Base-by-base conservation (phyloP, 2,113 vertebrate genomes). In the Otus sunia region DNA sequence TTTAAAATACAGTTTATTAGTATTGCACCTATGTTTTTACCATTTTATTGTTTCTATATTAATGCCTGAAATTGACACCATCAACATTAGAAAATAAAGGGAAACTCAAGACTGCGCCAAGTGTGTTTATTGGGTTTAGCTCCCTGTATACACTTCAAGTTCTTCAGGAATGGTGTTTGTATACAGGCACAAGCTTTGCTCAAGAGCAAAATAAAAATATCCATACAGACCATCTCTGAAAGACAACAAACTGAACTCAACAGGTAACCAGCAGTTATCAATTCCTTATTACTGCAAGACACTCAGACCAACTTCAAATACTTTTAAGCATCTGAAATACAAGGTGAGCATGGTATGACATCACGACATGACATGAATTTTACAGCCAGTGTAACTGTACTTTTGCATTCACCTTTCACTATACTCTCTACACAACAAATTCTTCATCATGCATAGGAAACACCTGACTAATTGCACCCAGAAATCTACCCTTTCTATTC, bases 401-500 rank as follows among this genome's bases (percentile, higher is more conserved):
- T 22, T 74, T 69, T 88, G 26, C 36, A 63, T 59, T 66, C 50
- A 62, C 23, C 18, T 92, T 85, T 77, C 41, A 76, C 45, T 55
- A 4, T 30, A 8, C n/a, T 63, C n/a, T 69, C 21, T 45, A 23
- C 22, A 15, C 53, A 68, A 34, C 36, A 52, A 66, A 68, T 15
- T 16, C 59, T 85, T 79, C 36, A 43, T 71, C 47, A 29, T 22
- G 13, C 43, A 27, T 41, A 78, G 56, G 49, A 83, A 92, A 71
- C 53, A 93, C 83, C 72, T 79, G 64, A 86, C 76, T 77, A 78
- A 93, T 59, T 86, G 47, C 68, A 92, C 7, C 67, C 67, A 52
- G 68, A 88, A 71, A 34, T 34, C 68, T 63, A 43, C 32, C 12
- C 21, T 56, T 95, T 88, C 69, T 80, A 50, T 93, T 90, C 55